Conservation (phyloP, 2,888 invertebrate species). For the Noctuana brunneofusca region DNA sequence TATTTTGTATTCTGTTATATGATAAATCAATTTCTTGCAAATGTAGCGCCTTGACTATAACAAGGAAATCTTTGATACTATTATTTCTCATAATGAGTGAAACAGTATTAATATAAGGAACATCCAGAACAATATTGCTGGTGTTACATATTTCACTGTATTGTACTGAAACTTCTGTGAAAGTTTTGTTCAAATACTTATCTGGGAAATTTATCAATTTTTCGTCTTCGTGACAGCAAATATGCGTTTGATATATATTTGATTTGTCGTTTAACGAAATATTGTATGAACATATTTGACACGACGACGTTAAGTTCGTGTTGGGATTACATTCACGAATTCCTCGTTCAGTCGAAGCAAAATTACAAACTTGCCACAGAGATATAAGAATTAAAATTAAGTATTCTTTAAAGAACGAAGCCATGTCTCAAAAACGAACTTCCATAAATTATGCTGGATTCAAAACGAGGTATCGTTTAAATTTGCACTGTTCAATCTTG, state of each 20-base stretch:
- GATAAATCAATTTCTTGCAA: slow-evolving; percentile 84
- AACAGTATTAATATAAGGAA: slow-evolving; percentile 58
- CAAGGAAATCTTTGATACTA: slow-evolving; percentile 57
- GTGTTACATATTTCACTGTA: slow-evolving; percentile 59
- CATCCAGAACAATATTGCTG: slow-evolving; percentile 54
- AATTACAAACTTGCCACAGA: slow-evolving; percentile 62
- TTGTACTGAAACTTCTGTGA: slow-evolving; percentile 54
- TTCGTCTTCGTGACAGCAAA: slow-evolving; percentile 62
- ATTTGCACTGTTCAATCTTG: slow-evolving; percentile 56
- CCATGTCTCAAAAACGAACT: slow-evolving; percentile 59
- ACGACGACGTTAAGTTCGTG: slow-evolving; percentile 45
- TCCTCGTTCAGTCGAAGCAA: slow-evolving; percentile 61
- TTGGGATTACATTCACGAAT: slow-evolving; percentile 58
- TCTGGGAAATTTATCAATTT: slow-evolving; percentile 50
- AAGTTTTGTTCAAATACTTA: slow-evolving; percentile 62
- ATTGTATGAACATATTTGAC: slow-evolving; percentile 67
- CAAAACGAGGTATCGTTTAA: slow-evolving; percentile 62
- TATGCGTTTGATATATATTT: slow-evolving; percentile 52
- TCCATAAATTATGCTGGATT: slow-evolving; percentile 64
- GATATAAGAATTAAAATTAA: slow-evolving; percentile 65
- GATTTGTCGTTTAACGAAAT: slow-evolving; percentile 61
- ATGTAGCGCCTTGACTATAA: slow-evolving; percentile 60
- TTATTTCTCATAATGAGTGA: slow-evolving; percentile 64
- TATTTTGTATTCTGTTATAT: slow-evolving; percentile 77
- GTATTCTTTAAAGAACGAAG: slow-evolving; percentile 61